Base-by-base conservation (phyloP, 2,113 vertebrate genomes). In the Trachemys scripta region DNA sequence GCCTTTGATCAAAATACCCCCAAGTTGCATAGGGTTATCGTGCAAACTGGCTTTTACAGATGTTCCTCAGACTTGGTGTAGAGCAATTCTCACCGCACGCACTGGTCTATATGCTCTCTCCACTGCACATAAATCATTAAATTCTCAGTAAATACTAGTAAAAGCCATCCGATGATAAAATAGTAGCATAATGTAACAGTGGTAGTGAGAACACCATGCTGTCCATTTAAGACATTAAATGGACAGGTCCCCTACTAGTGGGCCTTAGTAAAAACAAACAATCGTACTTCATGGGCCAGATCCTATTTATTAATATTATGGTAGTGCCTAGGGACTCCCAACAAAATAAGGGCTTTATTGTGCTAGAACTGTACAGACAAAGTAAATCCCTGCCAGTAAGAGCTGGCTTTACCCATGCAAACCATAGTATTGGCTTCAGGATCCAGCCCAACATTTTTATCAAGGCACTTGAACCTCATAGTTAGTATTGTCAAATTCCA, bases 91-190 rank as follows among this genome's bases (percentile, higher is more conserved):
- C 84, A 49, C 75, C 88, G 54, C 24, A 19, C 54, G 29, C 81
- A 93, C 89, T 85, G 87, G 94, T 5, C 65, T 86, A 80, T 62
- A 38, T 83, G 93, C 27, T 96, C 14, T 95, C 76, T 93, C 45
- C 69, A 53, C 85, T 97, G 87, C 84, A 22, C 75, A 53, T 29
- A 95, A 92, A 93, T 96, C 96, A 96, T 92, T 96, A 96, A 1
- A 97, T 25, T 11, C 54, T 94, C 50, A 83, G 59, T 69, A 88
- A 85, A 93, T 86, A 78, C 12, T 92, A 89, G 87, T 25, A 94
- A 92, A 13, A 38, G 65, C 87, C 87, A 59, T 31, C 87, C 97
- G 89, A 75, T 10, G 25, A 84, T 95, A 82, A 50, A 56, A 87
- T 45, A 51, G 51, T 45, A 90, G 85, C 53, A 7, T 59, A 56